Conservation (phyloP, 2,888 invertebrate species). For the Teleogryllus oceanicus region DNA sequence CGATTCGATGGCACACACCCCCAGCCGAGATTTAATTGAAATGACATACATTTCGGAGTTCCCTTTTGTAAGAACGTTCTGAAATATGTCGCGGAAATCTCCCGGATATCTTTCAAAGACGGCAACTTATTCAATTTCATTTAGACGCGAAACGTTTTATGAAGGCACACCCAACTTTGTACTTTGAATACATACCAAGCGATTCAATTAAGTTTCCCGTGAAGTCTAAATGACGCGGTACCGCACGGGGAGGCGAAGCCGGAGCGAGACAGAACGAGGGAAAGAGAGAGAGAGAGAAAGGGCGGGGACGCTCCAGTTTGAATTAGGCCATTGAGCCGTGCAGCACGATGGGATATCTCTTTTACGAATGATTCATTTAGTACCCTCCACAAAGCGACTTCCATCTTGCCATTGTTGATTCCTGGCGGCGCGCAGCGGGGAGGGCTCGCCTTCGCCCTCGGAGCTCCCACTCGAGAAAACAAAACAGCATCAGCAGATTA, state of each 20-base stretch:
- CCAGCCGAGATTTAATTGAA: neutral
- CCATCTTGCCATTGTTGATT: conserved; percentile 18
- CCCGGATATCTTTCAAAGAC: neutral
- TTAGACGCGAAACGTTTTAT: conserved; percentile 7
- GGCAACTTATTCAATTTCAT: conserved; percentile 9
- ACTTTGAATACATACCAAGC: conserved; percentile 10
- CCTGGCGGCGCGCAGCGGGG: conserved; percentile 3
- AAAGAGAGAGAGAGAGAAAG: neutral
- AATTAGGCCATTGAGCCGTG: neutral
- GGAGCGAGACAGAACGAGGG: neutral
- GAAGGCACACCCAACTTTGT: neutral
- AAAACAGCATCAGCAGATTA: conserved; percentile 33
- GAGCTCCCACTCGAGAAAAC: conserved; percentile 28
- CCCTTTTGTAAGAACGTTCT: neutral
- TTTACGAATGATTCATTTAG: conserved; percentile 18
- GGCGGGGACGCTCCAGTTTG: neutral
- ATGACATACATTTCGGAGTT: neutral
- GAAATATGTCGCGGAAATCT: conserved; percentile 11
- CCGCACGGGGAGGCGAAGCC: neutral
- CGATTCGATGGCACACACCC: too few relatives aligned
- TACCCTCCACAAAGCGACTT: neutral
- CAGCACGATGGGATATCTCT: neutral
- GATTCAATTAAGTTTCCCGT: conserved; percentile 18
- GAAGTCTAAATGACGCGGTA: neutral
- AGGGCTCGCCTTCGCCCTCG: neutral